phyloP scores from a whole-genome alignment of 2,113 vertebrate genomes.

The Anarrhichthys ocellatus region DNA sequence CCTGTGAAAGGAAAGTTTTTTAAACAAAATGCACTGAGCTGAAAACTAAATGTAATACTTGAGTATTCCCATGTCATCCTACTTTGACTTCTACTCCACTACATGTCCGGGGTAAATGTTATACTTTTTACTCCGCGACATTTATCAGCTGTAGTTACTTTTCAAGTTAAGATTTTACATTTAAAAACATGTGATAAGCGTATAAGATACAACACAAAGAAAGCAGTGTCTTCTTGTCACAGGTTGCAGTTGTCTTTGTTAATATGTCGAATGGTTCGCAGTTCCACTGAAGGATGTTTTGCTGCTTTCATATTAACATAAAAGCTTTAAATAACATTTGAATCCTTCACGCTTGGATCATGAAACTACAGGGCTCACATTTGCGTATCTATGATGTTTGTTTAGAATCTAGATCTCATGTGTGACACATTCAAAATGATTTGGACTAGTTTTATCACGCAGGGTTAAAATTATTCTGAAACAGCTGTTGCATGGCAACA shows the following conservation, averaged over 20 bases:
- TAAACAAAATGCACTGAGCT: background rate
- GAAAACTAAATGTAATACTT: background rate
- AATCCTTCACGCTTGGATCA: background rate
- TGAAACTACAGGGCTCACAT: background rate
- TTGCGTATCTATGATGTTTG: background rate
- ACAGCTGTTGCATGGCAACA: slow-evolving; percentile 1
- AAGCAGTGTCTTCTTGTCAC: background rate
- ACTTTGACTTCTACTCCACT: no score
- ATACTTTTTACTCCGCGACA: background rate
- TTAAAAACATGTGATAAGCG: no score
- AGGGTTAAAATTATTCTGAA: background rate
- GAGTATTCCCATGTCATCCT: no score
- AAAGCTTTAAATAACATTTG: background rate
- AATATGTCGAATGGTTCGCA: background rate
- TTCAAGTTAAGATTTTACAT: no score
- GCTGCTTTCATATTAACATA: background rate
- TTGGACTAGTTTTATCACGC: background rate
- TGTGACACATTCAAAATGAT: background rate
- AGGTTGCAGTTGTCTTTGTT: background rate
- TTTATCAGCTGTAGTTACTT: background rate
- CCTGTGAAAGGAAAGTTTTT: background rate
- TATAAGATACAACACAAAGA: no score
- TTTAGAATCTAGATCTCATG: background rate
- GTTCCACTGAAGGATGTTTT: background rate
- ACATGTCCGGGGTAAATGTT: no score